These are phyloP conservation scores for Okapia johnstoni DNA, from an alignment of 2,113 vertebrate species.

Conservation along the genomic window DNA sequence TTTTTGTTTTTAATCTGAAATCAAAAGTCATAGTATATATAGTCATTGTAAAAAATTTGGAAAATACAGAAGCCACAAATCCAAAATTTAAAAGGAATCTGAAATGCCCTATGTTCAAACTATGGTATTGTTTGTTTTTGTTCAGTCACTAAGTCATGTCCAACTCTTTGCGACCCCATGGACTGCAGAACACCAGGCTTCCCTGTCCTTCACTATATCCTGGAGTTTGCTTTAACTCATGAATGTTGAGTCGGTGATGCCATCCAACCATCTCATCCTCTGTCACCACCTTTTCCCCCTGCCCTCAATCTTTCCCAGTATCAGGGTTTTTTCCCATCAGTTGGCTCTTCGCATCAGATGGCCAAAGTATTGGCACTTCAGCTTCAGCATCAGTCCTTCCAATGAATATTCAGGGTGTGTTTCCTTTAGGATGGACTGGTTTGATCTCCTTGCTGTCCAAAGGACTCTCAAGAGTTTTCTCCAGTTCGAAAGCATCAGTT, in stretches of 20 bases:
- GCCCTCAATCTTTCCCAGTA: not conserved
- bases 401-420: not conserved
- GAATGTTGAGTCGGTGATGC: not conserved
- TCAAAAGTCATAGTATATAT: not conserved
- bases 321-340: not conserved
- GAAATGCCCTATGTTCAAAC: not conserved
- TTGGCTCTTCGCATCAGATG: accelerated
- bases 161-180: not conserved
- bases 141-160: not conserved
- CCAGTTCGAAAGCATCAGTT: not conserved
- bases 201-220: not conserved
- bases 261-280: not conserved
- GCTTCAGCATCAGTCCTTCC: not conserved
- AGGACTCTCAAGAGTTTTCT: not conserved
- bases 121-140: not conserved
- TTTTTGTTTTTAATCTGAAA: not conserved
- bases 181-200: not conserved
- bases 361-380: not conserved
- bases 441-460: not conserved
- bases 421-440: not conserved
- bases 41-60: not conserved
- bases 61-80: not conserved
- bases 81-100: not conserved
- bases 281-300: not conserved
- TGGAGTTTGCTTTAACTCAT: not conserved